phyloP scores from a whole-genome alignment of 2,797 vertebrate species.

The Catamblyrhynchus diadema region DNA sequence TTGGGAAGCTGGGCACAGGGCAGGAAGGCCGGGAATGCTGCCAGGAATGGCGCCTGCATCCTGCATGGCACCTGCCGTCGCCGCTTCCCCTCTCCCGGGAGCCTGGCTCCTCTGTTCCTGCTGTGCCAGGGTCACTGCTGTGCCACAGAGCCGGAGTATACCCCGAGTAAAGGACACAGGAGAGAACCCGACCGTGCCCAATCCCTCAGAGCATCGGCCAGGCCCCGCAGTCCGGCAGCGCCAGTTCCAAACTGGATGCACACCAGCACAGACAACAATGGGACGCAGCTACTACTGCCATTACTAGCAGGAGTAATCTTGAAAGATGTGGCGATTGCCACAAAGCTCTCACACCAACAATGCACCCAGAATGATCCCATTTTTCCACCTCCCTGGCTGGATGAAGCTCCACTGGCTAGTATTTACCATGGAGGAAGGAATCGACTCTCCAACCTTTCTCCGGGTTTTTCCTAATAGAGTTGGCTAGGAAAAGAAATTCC shows the following conservation, averaged over 20 bases:
- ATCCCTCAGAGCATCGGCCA: fast-evolving
- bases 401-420: background rate
- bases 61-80: background rate
- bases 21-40: background rate
- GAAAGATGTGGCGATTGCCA: constrained; percentile 38
- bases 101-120: background rate
- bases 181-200: fast-evolving
- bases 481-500: background rate
- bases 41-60: background rate
- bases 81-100: background rate
- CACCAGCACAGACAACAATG: constrained; percentile 37
- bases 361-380: background rate
- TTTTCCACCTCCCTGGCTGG: constrained; percentile 5
- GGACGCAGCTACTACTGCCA: constrained; percentile 17
- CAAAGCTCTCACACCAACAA: constrained; percentile 19
- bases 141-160: background rate
- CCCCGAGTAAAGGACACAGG: fast-evolving
- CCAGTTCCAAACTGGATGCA: constrained; percentile 57
- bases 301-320: constrained; percentile 33
- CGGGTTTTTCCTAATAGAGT: background rate
- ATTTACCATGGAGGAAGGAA: constrained; percentile 26
- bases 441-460: background rate
- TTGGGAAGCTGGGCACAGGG: background rate
- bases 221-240: constrained; percentile 3
- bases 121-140: background rate